Base-by-base conservation (phyloP, 2,113 vertebrate genomes). In the Phaethon lepturus region DNA sequence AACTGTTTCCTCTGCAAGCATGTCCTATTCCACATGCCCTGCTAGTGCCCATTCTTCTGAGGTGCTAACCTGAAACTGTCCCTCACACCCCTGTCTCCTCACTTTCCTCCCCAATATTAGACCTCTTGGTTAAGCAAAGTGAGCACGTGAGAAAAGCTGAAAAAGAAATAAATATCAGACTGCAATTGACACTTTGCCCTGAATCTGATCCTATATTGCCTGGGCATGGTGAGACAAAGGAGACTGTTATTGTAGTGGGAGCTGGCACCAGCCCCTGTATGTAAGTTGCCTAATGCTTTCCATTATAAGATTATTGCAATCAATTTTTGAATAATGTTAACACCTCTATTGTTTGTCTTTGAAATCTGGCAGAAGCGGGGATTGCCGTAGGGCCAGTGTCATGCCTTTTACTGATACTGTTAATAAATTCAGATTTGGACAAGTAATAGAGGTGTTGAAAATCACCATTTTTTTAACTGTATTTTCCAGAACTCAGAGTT, bases 271-370 rank as follows among this genome's bases (percentile, higher is more conserved):
- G 42, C 19, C 31, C 14, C 62, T 88, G 4, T n/a, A 3, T 40
- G 53, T 31, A 88, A 74, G 86, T 82, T 95, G 56, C 91, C 66
- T 91, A 86, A 92, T 64, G 88, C 73, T 97, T 96, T 96, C 56
- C 92, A 91, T 84, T 95, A 55, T 78, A 87, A 87, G 35, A 87
- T 87, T 89, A 79, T 75, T 94, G 73, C 56, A 91, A 79, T 89
- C 79, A 47, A 38, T 72, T 97, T 85, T 81, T 47, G 9, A 89
- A 56, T 72, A 92, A 81, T 0, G 1, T 95, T 96, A 82, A 93
- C 93, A 95, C 86, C 60, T 93, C 62, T 60, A 82, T 87, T 97
- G 86, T 95, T 95, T 92, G 69, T 47, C 60, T 93, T 85, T 75
- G 80, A 76, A 89, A 91, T 45, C 76, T 96, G 83, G 76, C 94